phyloP scores from a whole-genome alignment of 2,888 invertebrate genomes.

The Volucella bombylans region DNA sequence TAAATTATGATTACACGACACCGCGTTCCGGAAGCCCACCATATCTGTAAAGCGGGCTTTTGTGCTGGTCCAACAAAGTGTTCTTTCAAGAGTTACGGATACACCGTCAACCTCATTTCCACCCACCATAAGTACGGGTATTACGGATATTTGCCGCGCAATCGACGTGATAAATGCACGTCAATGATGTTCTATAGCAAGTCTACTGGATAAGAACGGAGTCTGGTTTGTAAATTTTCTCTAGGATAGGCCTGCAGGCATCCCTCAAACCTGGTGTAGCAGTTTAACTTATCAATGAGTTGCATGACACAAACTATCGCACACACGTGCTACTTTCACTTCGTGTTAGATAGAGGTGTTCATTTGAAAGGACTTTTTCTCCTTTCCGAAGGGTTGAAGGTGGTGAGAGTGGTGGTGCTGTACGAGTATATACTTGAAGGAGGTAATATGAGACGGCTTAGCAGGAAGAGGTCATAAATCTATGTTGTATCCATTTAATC shows the following conservation, averaged over 20 bases:
- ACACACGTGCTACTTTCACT: constrained; percentile 51
- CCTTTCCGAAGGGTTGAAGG: not conserved
- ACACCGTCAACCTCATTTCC: not conserved
- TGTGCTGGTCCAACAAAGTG: constrained; percentile 61
- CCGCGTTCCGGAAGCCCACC: constrained; percentile 62
- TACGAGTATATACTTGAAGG: constrained; percentile 23
- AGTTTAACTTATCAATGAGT: constrained; percentile 62
- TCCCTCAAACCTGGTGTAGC: constrained; percentile 44
- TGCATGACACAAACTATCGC: constrained; percentile 56
- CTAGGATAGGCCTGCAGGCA: constrained; percentile 41
- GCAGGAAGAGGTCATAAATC: constrained; percentile 61
- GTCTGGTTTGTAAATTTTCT: constrained; percentile 12
- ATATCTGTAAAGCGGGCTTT: constrained; percentile 48
- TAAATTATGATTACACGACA: constrained; percentile 72
- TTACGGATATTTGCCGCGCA: constrained; percentile 5
- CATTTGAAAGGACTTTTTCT: constrained; percentile 44
- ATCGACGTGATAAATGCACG: constrained; percentile 62
- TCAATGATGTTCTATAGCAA: constrained; percentile 53
- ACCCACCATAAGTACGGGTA: not conserved
- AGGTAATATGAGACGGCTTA: constrained; percentile 45
- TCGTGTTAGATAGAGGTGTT: constrained; percentile 43
- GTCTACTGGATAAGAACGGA: constrained; percentile 46
- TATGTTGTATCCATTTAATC: constrained; percentile 66
- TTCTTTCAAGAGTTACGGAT: constrained; percentile 51
- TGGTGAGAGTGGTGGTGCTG: too few relatives aligned